Conservation (phyloP, 2,888 invertebrate species). For the Onchidella celtica region DNA sequence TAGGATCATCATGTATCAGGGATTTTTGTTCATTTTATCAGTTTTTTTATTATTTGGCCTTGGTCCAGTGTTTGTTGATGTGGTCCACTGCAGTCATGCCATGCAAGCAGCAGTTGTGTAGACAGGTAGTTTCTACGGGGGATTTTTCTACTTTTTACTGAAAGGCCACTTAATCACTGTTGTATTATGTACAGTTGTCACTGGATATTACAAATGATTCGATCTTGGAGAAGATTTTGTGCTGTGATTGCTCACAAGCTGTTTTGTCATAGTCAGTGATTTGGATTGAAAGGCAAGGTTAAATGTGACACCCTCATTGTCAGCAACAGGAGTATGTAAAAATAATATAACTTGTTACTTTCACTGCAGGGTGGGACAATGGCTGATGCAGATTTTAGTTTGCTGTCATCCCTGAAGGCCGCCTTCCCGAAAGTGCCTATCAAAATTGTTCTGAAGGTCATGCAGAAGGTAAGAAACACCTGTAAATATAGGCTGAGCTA, state of each 20-base stretch:
- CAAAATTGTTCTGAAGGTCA: constrained; percentile 24
- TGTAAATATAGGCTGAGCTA: background rate
- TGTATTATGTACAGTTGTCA: too few relatives aligned
- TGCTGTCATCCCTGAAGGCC: constrained; percentile 23
- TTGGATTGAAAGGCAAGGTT: background rate
- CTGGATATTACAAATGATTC: too few relatives aligned
- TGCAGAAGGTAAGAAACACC: constrained; percentile 34
- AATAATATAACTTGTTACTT: background rate
- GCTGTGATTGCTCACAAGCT: background rate
- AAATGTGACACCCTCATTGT: background rate
- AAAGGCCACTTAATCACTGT: too few relatives aligned
- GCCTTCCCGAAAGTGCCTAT: constrained; percentile 24
- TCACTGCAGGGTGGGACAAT: constrained; percentile 14
- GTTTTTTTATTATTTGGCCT: background rate
- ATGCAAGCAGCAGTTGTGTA: too few relatives aligned
- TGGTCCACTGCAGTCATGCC: too few relatives aligned
- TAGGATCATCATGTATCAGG: too few relatives aligned
- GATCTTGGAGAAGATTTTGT: too few relatives aligned
- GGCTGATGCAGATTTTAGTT: constrained; percentile 39
- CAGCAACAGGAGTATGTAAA: background rate
- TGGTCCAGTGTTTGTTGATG: too few relatives aligned
- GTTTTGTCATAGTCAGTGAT: background rate
- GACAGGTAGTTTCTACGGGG: too few relatives aligned
- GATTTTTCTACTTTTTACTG: too few relatives aligned
- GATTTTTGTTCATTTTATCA: background rate